These are phyloP conservation scores for Megastigmus dorsalis DNA, from an alignment of 2,888 invertebrate genomes.

Conservation along the genomic window DNA sequence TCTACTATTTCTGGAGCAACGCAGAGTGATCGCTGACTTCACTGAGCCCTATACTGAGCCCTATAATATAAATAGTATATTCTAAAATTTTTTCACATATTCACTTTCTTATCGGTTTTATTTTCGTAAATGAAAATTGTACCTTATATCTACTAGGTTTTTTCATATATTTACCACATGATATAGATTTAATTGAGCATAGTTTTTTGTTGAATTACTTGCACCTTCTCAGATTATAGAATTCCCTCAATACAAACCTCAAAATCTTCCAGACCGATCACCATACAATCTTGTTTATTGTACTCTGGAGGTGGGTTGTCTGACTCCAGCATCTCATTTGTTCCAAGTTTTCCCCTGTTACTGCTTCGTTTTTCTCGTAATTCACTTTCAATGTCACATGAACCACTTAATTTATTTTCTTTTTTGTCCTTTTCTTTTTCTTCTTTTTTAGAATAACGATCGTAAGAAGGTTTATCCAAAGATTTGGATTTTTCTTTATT, in stretches of 20 bases:
- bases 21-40: conserved; percentile 49
- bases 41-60: neutral
- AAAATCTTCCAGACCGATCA: conserved; percentile 74
- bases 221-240: conserved; percentile 19
- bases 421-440: conserved; percentile 70
- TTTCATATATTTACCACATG: neutral
- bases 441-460: conserved; percentile 64
- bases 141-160: too few relatives aligned
- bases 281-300: conserved; percentile 72
- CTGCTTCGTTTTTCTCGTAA: conserved; percentile 62
- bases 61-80: neutral
- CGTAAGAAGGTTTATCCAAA: conserved; percentile 68
- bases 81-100: neutral
- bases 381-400: conserved; percentile 59
- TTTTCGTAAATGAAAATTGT: conserved; percentile 1
- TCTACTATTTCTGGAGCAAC: conserved; percentile 38
- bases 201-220: neutral
- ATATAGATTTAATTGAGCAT: neutral
- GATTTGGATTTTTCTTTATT: conserved; percentile 72
- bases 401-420: conserved; percentile 62
- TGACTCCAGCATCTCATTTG: conserved; percentile 73
- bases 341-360: conserved; percentile 66
- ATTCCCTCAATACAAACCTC: conserved; percentile 64
- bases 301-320: conserved; percentile 71
- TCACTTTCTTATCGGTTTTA: neutral